Base-by-base conservation (phyloP, 2,113 vertebrate species). In the Gopherus flavomarginatus region DNA sequence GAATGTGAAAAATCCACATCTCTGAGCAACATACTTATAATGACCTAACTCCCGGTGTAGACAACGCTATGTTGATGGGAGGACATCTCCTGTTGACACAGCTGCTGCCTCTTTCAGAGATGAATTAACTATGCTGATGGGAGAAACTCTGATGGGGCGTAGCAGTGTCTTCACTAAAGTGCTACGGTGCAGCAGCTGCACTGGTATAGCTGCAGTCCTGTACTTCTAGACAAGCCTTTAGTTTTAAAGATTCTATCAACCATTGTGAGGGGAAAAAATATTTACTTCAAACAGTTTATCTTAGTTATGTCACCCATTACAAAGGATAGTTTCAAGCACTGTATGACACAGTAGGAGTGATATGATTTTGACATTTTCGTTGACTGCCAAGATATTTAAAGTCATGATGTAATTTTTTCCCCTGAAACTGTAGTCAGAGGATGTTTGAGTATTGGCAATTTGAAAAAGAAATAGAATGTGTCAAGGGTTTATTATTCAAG, bases 301-400 rank as follows among this genome's bases (percentile, higher is more conserved):
- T 91, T 93, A 49, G 95, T 83, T 83, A 83, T 93, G 81, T 96
- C 84, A 89, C 29, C 38, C 1, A 4, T 89, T 59, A 54, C 80
- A 31, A 93, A 93, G 56, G 47, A 86, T 8, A 7, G 54, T 89
- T 82, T 84, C 50, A 69, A 13, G 91, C 94, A 56, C 44, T 96
- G 78, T 47, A 38, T 50, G 62, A 90, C 75, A 84, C 38, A 42
- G 24, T 80, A 75, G 94, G 91, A 96, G 62, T 44, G 62, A 91
- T 44, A 38, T 21, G 44, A 86, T 80, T 92, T 91, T 95, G 91
- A 75, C 52, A 44, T 93, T 72, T 78, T 95, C 38, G 85, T 84
- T 85, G 79, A 92, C 92, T 97, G 89, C 97, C 95, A 96, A 95
- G 81, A 91, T 88, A 92, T 96, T 93, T 86, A 95, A 93, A 94